Conservation (phyloP, 30 jellyfish, hydroid and myxozoan species). For the Pseudorhiza aurosa region DNA sequence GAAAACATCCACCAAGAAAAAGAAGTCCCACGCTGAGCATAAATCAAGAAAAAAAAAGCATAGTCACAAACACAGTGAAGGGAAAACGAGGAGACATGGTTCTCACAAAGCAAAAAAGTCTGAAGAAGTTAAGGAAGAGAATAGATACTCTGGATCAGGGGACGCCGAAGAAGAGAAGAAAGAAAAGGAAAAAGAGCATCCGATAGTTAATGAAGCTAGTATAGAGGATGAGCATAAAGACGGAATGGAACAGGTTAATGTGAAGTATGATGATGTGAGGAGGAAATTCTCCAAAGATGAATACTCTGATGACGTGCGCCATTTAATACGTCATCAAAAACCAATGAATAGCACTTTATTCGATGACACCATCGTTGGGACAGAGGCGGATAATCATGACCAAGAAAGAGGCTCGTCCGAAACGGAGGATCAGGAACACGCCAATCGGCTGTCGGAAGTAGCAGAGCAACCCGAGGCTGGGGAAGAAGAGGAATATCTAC, state of each 20-base stretch:
- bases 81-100: background rate
- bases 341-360: constrained; percentile 59
- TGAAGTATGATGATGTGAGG: background rate
- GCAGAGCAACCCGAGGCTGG: background rate
- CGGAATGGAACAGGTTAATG: background rate
- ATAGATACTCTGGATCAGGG: constrained; percentile 38
- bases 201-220: background rate
- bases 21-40: background rate
- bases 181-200: background rate
- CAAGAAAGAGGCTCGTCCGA: constrained; percentile 40
- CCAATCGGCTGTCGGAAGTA: background rate
- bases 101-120: background rate
- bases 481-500: background rate
- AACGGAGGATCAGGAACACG: constrained; percentile 1
- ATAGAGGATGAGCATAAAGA: background rate
- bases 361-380: constrained; percentile 62
- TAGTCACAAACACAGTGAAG: constrained; percentile 7
- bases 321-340: constrained; percentile 20
- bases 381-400: constrained; percentile 18
- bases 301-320: constrained; percentile 47
- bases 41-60: constrained; percentile 9
- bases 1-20: background rate
- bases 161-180: background rate
- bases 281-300: constrained; percentile 3
- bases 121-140: background rate